Base-by-base conservation (phyloP, 2,113 vertebrate genomes). In the Cyanistes caeruleus region DNA sequence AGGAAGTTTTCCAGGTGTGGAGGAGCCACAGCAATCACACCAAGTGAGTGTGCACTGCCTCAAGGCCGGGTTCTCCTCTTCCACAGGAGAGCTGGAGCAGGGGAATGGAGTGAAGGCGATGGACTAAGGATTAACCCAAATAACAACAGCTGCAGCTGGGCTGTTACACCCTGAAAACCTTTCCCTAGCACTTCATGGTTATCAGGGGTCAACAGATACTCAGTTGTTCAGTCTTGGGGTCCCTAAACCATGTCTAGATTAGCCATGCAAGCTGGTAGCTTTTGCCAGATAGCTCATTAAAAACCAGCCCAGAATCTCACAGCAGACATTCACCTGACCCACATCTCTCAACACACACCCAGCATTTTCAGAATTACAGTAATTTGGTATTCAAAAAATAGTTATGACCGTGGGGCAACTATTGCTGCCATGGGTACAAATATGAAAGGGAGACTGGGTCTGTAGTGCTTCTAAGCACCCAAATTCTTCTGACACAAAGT, bases 401-500 rank as follows among this genome's bases (percentile, higher is more conserved):
- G 27, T 25, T 35, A 39, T 23, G 37, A 30, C 63, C 0, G 0
- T 15, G 44, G 10, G 33, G 41, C 46, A 76, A 56, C 37, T 63
- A 30, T 10, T 65, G 56, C 79, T 80, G 59, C 63, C 37, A 25
- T 3, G 39, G 72, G 83, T 51, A 70, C 46, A 73, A 63, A 62
- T 69, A 69, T 2, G 24, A 89, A 79, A 59, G 31, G 37, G 39
- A 65, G n/a, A 88, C 3, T 51, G n/a, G 46, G 25, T 58, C 89
- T 77, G 9, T 10, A 69, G 81, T 16, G n/a, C 55, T 68, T 58
- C 70, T 91, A 80, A 89, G 67, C 33, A 85, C 67, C 27, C 63
- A 62, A 27, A 69, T 63, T 69, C 72, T 91, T 94, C 84, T 87
- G 84, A 87, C 59, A 69, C 28, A 43, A 72, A 86, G 15, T 28